Base-by-base conservation (phyloP, 1,140 invertebrate species). In the Amyelois transitella region DNA sequence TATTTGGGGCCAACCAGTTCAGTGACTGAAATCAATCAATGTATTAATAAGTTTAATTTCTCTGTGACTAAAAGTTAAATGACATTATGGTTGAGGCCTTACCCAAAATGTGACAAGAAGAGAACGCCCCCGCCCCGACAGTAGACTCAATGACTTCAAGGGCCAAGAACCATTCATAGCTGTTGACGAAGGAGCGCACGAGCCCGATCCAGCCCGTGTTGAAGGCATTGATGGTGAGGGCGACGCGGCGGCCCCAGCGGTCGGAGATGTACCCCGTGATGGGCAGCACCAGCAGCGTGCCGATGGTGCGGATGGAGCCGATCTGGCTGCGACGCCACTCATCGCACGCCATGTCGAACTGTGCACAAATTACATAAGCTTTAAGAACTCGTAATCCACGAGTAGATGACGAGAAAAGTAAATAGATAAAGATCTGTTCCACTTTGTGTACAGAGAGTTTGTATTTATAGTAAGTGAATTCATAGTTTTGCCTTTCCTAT, bases 1-100 rank as follows among this genome's bases (percentile, higher is more conserved):
- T 92, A 92, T 58, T 91, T 90, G n/a, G 93, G 91, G 1, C 93
- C 94, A 0, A 95, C 93, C 60, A 95, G 87, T 82, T 97, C 95
- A 61, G 96, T 91, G 18, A 92, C 95, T 53, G 90, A 72, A 67
- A 88, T 80, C n/a, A n/a, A n/a, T n/a, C n/a, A n/a, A n/a, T n/a
- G n/a, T n/a, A n/a, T n/a, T n/a, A n/a, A n/a, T n/a, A n/a, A n/a
- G n/a, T n/a, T n/a, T n/a, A n/a, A n/a, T n/a, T n/a, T n/a, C n/a
- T n/a, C n/a, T n/a, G n/a, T n/a, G n/a, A n/a, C n/a, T n/a, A n/a
- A n/a, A n/a, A n/a, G n/a, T n/a, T n/a, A n/a, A n/a, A n/a, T n/a
- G n/a, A n/a, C n/a, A n/a, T n/a, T n/a, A n/a, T n/a, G n/a, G n/a
- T n/a, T n/a, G n/a, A n/a, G n/a, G n/a, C n/a, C 69, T 66, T 58